phyloP scores from a whole-genome alignment of 53 echinoderm and acorn worm genomes.

The Echinarachnius parma region DNA sequence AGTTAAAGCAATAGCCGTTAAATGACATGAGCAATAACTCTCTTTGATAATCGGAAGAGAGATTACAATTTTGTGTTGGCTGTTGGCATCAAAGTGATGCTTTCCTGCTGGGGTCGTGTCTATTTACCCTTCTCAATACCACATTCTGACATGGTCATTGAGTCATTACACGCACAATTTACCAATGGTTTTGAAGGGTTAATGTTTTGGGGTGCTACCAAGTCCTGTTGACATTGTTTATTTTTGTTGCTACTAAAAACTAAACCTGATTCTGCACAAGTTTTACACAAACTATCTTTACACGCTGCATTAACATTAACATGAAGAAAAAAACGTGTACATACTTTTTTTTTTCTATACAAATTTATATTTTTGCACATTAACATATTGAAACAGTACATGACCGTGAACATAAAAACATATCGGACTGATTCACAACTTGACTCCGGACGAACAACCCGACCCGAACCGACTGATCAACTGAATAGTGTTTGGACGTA shows the following conservation, averaged over 20 bases:
- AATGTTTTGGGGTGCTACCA: background rate
- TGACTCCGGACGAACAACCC: background rate
- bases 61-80: no score
- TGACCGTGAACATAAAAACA: slow-evolving; percentile 4
- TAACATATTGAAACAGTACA: slow-evolving; percentile 39
- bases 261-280: slow-evolving; percentile 15
- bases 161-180: no score
- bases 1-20: no score
- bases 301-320: background rate
- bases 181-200: background rate
- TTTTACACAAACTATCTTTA: background rate
- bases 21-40: no score
- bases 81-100: no score
- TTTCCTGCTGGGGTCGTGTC: background rate
- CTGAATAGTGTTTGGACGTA: slow-evolving; percentile 10
- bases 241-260: no score
- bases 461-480: slow-evolving; percentile 2
- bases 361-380: slow-evolving; percentile 47
- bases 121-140: no score
- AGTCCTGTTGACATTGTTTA: background rate
- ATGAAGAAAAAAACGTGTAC: slow-evolving; percentile 17
- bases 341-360: slow-evolving; percentile 28
- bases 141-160: no score
- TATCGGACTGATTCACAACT: background rate
- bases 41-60: no score